Evolutionary conservation across 1,140 invertebrate genomes (phyloP), one percentile per base, ranked within the genome.

Genomic region (Drosophila tani): DNA sequence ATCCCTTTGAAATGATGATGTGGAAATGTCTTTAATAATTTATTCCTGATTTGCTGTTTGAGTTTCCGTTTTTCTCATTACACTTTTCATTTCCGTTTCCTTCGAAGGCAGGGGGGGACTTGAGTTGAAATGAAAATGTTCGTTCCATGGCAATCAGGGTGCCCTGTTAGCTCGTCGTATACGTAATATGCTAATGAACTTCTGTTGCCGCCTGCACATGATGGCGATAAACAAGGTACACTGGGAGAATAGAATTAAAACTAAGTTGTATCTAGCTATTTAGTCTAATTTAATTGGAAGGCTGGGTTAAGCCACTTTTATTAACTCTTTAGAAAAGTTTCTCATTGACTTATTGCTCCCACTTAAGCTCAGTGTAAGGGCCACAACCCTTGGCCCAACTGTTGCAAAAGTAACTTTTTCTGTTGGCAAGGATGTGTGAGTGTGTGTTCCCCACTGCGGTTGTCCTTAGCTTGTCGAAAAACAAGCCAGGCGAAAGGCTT

Each of bases 181-280:
- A 79, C 81, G 78, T 75, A 84, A 83, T 80, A 84, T 83, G 81
- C 76, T 82, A 82, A 85, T 79, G 45, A 82, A 86, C 64, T 81
- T 71, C 67, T 76, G 40, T 41, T 73, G 69, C 43, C 53, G 35
- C 12, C 51, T 55, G 51, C 51, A 35, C 32, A 47, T 41, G 66
- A 56, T 21, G 32, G 47, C 15, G 63, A 69, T 69, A 69, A 53
- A 69, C 46, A 32, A 53, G 27, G 27, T 32, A 43, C 47, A 51
- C 53, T 56, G 53, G 0, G 5, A 21, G 15, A 56, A 56, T 1
- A 5, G 5, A 4, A 24, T 11, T 11, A 15, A 40, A 21, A 21
- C 1, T 1, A 38, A n/a, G 3, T 21, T 15, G 5, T 9, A 9
- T 3, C 15, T 9, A 53, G 12, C 3, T 38, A 14, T 15, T 7